Percentiles rank a stretch among this genome's conserved stretches.
Evolutionary conservation across 2,888 invertebrate genomes (phyloP).

Genomic region (Cylloceria caligata): DNA sequence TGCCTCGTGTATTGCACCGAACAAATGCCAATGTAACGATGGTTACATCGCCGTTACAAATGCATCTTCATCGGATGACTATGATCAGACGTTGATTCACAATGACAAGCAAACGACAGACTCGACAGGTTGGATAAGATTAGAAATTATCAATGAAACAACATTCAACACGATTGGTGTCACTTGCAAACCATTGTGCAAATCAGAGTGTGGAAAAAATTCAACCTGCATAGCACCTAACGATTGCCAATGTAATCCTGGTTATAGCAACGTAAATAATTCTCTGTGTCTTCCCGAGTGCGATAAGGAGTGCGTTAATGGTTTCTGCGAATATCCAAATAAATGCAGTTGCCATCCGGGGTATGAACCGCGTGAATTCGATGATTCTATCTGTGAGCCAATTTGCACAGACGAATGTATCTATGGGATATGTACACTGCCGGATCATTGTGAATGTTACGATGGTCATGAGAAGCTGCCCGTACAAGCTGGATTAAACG

Average conservation of each 20-base stretch:
- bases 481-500: not conserved
- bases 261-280: constrained; percentile 44
- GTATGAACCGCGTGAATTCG: constrained; percentile 38
- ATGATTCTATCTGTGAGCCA: constrained; percentile 63
- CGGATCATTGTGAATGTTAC: constrained; percentile 83
- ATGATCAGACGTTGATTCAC: not conserved
- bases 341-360: constrained; percentile 63
- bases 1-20: constrained; percentile 44
- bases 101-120: not conserved
- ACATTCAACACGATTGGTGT: not conserved
- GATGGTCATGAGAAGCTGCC: constrained; percentile 67
- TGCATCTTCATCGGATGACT: not conserved
- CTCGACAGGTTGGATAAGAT: not conserved
- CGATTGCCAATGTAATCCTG: constrained; percentile 44
- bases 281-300: constrained; percentile 61
- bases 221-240: constrained; percentile 52
- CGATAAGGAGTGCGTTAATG: constrained; percentile 53
- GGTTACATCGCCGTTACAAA: constrained; percentile 40
- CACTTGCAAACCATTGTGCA: constrained; percentile 54
- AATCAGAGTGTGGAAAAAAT: constrained; percentile 43
- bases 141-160: not conserved
- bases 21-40: constrained; percentile 54
- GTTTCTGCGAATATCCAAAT: constrained; percentile 59
- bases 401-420: constrained; percentile 80
- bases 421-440: constrained; percentile 82